Conservation (phyloP, 2,888 invertebrate species). For the Pseudococcus jackbeardsleyi region DNA sequence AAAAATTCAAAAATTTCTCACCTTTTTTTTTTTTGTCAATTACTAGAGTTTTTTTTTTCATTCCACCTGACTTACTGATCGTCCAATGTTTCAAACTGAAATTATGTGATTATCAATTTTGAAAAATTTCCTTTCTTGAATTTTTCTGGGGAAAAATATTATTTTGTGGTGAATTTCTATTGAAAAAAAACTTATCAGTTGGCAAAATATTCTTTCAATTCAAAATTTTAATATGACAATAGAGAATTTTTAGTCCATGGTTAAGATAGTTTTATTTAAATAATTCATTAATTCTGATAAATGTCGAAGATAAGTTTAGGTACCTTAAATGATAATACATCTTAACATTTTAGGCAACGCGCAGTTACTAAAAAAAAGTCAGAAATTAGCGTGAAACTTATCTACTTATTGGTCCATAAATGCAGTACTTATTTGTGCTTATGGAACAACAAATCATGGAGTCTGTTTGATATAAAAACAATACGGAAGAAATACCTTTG, state of each 20-base stretch:
- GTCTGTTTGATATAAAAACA: neutral
- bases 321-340: slow-evolving; percentile 34
- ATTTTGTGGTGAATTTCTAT: too few species aligned
- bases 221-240: too few species aligned
- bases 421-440: neutral
- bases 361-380: neutral
- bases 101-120: too few species aligned
- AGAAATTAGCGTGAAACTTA: neutral
- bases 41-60: too few species aligned
- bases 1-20: too few species aligned
- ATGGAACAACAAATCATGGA: neutral
- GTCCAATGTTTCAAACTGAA: too few species aligned
- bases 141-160: too few species aligned
- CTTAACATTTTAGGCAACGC: slow-evolving; percentile 3
- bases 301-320: slow-evolving; percentile 29
- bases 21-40: too few species aligned
- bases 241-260: neutral
- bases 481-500: neutral
- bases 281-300: slow-evolving; percentile 22
- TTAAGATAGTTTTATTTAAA: slow-evolving; percentile 19
- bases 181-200: too few species aligned
- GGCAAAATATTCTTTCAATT: too few species aligned
- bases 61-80: too few species aligned
- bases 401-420: neutral
- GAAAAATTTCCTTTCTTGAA: too few species aligned